Evolutionary conservation across 1,140 invertebrate species (phyloP).

Genomic region (Papilio dardanus): DNA sequence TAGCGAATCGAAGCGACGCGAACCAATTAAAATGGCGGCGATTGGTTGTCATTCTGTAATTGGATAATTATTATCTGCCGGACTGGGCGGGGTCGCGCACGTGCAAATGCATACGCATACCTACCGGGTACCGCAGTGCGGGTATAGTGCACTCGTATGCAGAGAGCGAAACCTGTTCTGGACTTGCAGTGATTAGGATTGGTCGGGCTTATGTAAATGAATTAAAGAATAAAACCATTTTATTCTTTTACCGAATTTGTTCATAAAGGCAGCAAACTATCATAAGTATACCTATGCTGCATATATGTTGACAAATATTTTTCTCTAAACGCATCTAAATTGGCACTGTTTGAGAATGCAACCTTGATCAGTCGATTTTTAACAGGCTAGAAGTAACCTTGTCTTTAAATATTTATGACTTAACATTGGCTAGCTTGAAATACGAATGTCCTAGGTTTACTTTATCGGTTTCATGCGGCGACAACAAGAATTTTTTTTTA

Average conservation of each 20-base stretch:
- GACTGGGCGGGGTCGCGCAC: constrained; percentile 59
- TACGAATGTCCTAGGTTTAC: not conserved
- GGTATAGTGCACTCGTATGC: constrained; percentile 20
- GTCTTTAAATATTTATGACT: no score
- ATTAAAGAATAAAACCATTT: not conserved
- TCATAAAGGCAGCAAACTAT: not conserved
- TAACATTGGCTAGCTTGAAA: no score
- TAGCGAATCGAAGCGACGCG: constrained; percentile 64
- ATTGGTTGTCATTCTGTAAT: constrained; percentile 75
- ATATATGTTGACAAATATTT: not conserved
- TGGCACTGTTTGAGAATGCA: not conserved
- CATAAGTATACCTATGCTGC: not conserved
- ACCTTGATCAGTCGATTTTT: not conserved
- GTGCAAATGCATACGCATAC: constrained; percentile 43
- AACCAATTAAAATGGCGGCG: constrained; percentile 75
- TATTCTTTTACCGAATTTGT: not conserved
- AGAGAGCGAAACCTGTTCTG: constrained; percentile 26
- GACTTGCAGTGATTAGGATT: constrained; percentile 4
- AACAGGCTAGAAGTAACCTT: not conserved
- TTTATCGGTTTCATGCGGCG: not conserved
- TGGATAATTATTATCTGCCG: constrained; percentile 78
- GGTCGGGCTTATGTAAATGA: not conserved
- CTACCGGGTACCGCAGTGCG: constrained; percentile 29
- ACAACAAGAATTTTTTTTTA: not conserved
- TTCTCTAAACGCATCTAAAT: not conserved